Conservation (phyloP, 2,797 vertebrate genomes). For the Etheostoma perlongum region DNA sequence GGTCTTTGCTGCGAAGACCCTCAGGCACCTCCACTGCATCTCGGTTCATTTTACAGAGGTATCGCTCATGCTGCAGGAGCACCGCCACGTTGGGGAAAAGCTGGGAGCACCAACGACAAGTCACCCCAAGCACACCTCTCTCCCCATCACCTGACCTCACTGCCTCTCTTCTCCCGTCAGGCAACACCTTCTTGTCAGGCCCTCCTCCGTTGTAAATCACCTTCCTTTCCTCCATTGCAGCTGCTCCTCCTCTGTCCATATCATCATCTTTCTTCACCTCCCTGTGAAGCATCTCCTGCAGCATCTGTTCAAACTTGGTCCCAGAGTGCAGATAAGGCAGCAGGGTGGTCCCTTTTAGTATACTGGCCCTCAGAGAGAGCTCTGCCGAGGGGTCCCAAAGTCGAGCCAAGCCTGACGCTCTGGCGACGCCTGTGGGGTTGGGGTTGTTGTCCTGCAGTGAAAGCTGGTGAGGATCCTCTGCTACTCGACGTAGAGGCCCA, state of each 20-base stretch:
- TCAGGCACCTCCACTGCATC: slow-evolving; percentile 66
- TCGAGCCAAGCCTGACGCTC: slow-evolving; percentile 55
- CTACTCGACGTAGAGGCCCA: slow-evolving; percentile 29
- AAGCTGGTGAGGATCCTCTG: slow-evolving; percentile 59
- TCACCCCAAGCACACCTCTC: slow-evolving; percentile 52
- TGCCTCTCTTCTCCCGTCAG: slow-evolving; percentile 48
- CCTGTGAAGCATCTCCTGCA: slow-evolving; percentile 84
- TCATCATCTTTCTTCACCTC: slow-evolving; percentile 72
- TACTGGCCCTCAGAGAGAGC: slow-evolving; percentile 69
- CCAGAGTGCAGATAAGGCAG: slow-evolving; percentile 81
- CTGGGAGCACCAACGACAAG: slow-evolving; percentile 83
- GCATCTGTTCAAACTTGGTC: slow-evolving; percentile 83
- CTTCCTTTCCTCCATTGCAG: slow-evolving; percentile 45
- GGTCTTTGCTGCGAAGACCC: slow-evolving; percentile 60
- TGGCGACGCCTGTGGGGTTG: slow-evolving; percentile 40
- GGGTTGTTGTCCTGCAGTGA: slow-evolving; percentile 61
- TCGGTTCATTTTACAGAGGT: slow-evolving; percentile 80
- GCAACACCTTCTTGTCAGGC: slow-evolving; percentile 57
- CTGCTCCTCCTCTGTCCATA: slow-evolving; percentile 38
- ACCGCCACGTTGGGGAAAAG: slow-evolving; percentile 80
- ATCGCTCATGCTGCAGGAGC: slow-evolving; percentile 83
- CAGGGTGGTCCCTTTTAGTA: slow-evolving; percentile 79
- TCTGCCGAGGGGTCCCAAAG: slow-evolving; percentile 79
- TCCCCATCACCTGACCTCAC: slow-evolving; percentile 52
- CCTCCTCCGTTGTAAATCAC: slow-evolving; percentile 55